Evolutionary conservation across 2,797 vertebrate species (phyloP).

Genomic region (Pseudochirops corinnae): DNA sequence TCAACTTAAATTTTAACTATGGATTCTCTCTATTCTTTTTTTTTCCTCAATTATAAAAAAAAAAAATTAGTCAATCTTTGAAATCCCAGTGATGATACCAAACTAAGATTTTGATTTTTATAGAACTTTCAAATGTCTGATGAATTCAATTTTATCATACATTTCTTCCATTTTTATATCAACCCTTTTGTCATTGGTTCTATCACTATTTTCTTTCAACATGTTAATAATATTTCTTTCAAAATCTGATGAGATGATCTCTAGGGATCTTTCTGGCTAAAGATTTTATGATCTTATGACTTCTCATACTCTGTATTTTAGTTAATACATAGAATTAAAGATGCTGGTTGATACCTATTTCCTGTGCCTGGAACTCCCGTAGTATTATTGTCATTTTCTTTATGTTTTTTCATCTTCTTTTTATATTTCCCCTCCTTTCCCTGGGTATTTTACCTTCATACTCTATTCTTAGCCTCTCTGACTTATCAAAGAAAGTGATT

Average conservation of each 20-base stretch:
- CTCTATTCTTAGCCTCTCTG: neutral
- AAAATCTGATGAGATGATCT: neutral
- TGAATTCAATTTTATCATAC: neutral
- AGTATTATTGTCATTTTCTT: neutral
- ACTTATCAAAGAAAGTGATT: neutral
- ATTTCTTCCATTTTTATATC: neutral
- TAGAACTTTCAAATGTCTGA: neutral
- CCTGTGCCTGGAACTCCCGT: neutral
- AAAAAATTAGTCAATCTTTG: neutral
- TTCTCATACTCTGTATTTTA: neutral
- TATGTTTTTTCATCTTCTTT: neutral
- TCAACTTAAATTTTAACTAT: neutral
- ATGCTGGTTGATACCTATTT: neutral
- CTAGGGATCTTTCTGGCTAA: neutral
- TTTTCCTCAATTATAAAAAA: neutral
- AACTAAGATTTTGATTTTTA: neutral
- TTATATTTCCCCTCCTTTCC: neutral
- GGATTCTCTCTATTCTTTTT: neutral
- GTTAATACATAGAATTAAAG: neutral
- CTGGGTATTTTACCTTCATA: neutral
- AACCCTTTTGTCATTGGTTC: neutral
- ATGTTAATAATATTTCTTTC: neutral
- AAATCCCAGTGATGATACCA: neutral
- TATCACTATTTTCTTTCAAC: neutral
- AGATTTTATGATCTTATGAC: neutral